Evolutionary conservation across 2,888 invertebrate genomes (phyloP).

Genomic region (Chalcis sispes): DNA sequence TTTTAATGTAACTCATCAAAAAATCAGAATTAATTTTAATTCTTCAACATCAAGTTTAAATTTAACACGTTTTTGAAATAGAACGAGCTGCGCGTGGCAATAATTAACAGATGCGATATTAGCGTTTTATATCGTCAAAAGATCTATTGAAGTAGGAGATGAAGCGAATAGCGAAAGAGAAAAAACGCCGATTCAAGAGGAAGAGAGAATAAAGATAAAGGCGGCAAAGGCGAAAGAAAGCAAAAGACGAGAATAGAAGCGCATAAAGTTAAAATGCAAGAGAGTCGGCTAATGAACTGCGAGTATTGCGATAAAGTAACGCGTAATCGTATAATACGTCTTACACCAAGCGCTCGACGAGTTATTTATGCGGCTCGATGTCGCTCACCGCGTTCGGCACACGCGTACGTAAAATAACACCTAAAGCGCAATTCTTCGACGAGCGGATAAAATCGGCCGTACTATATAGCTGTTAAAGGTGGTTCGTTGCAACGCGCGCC

Average conservation of each 20-base stretch:
- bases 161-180: not conserved
- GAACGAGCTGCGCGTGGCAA: too few species aligned
- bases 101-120: too few species aligned
- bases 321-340: conserved; percentile 17
- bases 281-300: conserved; percentile 44
- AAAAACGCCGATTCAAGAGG: not conserved
- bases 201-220: not conserved
- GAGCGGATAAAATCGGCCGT: not conserved
- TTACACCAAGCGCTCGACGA: not conserved
- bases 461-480: not conserved
- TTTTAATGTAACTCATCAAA: too few species aligned
- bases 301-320: conserved; percentile 43
- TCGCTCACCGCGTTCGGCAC: not conserved
- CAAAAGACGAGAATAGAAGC: conserved; percentile 21
- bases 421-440: not conserved
- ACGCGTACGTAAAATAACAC: not conserved
- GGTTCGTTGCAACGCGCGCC: not conserved
- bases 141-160: too few species aligned
- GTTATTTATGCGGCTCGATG: conserved; percentile 14
- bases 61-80: too few species aligned
- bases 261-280: not conserved
- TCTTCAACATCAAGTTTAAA: too few species aligned
- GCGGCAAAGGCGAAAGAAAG: conserved; percentile 7
- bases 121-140: too few species aligned
- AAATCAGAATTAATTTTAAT: too few species aligned